These are phyloP conservation scores for Forbesichthys papilliferus DNA, from an alignment of 2,113 vertebrate genomes.

Conservation along the genomic window DNA sequence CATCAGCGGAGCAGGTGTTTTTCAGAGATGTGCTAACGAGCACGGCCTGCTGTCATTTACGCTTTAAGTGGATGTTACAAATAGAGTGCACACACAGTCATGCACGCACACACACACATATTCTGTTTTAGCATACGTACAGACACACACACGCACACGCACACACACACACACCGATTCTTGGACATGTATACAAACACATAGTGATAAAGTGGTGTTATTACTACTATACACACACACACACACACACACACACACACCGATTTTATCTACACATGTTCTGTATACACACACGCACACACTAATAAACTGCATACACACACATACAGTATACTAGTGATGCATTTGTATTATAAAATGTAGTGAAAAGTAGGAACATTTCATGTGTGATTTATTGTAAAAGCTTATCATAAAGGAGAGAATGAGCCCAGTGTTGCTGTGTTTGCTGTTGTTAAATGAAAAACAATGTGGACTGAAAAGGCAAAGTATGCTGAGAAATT, in stretches of 20 bases:
- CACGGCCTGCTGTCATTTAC: slow-evolving; percentile 73
- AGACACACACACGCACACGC: slow-evolving; percentile 20
- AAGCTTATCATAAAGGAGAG: slow-evolving; percentile 21
- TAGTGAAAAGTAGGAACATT: background rate
- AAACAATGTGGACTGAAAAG: slow-evolving; percentile 1
- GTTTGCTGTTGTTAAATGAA: slow-evolving; percentile 25
- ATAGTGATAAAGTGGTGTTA: background rate
- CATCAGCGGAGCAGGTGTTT: slow-evolving; percentile 74
- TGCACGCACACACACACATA: slow-evolving; percentile 1
- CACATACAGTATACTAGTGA: no score
- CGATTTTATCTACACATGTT: no score
- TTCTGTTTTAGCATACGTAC: slow-evolving; percentile 1
- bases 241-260: no score
- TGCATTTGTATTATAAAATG: no score
- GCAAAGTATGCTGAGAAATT: background rate
- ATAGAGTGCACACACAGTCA: slow-evolving; percentile 42
- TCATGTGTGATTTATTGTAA: slow-evolving; percentile 18
- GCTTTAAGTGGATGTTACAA: slow-evolving; percentile 72
- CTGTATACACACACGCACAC: no score
- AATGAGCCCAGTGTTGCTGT: slow-evolving; percentile 15
- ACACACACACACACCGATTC: slow-evolving; percentile 15
- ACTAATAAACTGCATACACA: no score
- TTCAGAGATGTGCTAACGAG: slow-evolving; percentile 72
- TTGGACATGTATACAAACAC: background rate
- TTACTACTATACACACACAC: no score